Evolutionary conservation across 2,797 vertebrate genomes (phyloP), one percentile per base, ranked within the genome.

Genomic region (Euthynnus affinis): DNA sequence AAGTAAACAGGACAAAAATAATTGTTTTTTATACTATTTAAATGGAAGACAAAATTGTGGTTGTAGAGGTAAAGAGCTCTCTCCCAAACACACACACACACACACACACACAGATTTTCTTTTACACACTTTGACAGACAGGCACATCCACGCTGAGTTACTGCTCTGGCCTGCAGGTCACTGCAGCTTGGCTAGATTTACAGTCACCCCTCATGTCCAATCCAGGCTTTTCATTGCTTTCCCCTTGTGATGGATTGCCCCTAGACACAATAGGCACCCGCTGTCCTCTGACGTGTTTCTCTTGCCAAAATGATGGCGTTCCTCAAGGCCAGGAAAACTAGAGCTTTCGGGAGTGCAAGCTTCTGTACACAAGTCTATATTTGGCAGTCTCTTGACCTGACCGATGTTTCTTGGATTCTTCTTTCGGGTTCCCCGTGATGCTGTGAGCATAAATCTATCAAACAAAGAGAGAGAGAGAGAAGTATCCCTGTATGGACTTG

Each of bases 131-230:
- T 51, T 73, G 71, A 83, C 40, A 71, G 59, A 34, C 20, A 74
- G 40, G 20, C 32, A 64, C 34, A 18, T 66, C 60, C 22, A 12
- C n/a, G 20, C 44, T 83, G 64, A 76, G 56, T 78, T 78, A 74
- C 8, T 68, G 72, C 71, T 66, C 57, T 46, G 48, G 70, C 46
- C 52, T 29, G 44, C 61, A 66, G 74, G 64, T 70, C n/a, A 3
- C 56, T 64, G 66, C 34, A 15, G 74, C 74, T 67, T 5, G 48
- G 73, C 61, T 69, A 71, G 85, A 89, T 86, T 90, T 90, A 85
- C 65, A 75, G 58, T 70, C 58, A 1, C 25, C 59, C 44, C 53
- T 57, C 37, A 9, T 12, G 20, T 57, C 78, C 34, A 63, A 53
- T 75, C 51, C 69, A 46, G 80, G 52, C 60, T 79, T 87, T 86